A percentile compares a stretch with the other conserved stretches of the same genome.
phyloP scores from a whole-genome alignment of 2,888 invertebrate genomes.

The Calliphora vomitoria region DNA sequence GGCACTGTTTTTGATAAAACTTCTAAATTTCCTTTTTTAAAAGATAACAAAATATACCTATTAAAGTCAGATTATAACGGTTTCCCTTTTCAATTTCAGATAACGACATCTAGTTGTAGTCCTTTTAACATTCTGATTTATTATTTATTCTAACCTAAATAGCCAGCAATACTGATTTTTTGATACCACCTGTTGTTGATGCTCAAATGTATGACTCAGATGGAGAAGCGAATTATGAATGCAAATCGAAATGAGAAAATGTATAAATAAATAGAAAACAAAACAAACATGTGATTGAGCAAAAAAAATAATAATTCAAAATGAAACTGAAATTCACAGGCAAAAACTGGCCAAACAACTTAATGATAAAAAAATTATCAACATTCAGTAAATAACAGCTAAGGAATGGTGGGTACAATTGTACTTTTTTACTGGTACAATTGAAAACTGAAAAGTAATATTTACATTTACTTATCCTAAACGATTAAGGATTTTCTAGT shows the following conservation, averaged over 20 bases:
- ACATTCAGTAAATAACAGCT: background rate
- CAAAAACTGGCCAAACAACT: constrained; percentile 52
- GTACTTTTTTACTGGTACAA: background rate
- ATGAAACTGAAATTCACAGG: constrained; percentile 43
- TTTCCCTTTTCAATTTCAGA: no score
- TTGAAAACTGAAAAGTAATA: background rate
- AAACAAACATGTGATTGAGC: constrained; percentile 33
- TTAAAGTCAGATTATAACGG: no score
- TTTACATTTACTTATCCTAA: no score
- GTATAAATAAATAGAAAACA: constrained; percentile 3
- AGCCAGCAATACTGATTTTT: background rate
- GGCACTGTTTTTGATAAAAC: no score
- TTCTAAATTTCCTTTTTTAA: no score
- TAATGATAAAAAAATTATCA: background rate
- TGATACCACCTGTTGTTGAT: constrained; percentile 16
- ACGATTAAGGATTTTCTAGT: no score
- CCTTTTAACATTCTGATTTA: background rate
- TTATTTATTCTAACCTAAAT: background rate
- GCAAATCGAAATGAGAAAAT: constrained; percentile 32
- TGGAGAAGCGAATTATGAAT: constrained; percentile 26
- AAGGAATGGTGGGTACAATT: background rate
- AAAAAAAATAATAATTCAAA: constrained; percentile 7
- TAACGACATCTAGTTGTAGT: background rate
- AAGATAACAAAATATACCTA: no score
- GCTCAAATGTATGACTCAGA: constrained; percentile 15